Percentiles rank a stretch among this genome's conserved stretches.
Conservation (phyloP, 2,113 vertebrate species). For the Seriola rivoliana region DNA sequence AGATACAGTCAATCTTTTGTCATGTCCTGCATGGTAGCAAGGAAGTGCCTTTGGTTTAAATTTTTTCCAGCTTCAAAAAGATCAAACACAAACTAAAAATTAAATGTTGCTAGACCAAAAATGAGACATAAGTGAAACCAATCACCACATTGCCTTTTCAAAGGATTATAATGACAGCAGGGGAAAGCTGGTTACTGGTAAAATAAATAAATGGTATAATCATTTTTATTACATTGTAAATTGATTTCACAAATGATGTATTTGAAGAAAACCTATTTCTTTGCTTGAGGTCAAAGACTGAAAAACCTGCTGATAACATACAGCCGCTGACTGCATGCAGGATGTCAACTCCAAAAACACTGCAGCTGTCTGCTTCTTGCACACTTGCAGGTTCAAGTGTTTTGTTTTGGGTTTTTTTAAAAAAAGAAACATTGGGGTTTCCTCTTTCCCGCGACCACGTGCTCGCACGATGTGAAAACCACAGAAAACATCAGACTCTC, state of each 20-base stretch:
- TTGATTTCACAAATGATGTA: constrained; percentile 61
- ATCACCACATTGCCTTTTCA: constrained; percentile 98
- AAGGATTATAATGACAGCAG: constrained; percentile 77
- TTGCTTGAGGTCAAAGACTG: constrained; percentile 54
- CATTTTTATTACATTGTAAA: constrained; percentile 64
- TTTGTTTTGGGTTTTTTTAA: not conserved
- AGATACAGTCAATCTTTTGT: constrained; percentile 86
- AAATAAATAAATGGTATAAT: constrained; percentile 61
- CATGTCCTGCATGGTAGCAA: constrained; percentile 93
- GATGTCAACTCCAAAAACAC: constrained; percentile 48
- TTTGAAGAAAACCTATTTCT: constrained; percentile 53
- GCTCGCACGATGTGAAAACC: constrained; percentile 26
- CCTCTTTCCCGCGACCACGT: constrained; percentile 3
- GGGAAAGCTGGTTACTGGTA: constrained; percentile 59
- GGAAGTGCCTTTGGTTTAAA: constrained; percentile 98
- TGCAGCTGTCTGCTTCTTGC: constrained; percentile 60
- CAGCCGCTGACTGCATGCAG: constrained; percentile 67
- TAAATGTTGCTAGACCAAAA: constrained; percentile 92
- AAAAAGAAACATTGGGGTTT: constrained; percentile 16
- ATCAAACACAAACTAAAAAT: constrained; percentile 82
- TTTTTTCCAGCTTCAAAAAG: constrained; percentile 94
- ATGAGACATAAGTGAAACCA: constrained; percentile 83
- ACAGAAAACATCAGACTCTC: constrained; percentile 21
- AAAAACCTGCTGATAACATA: constrained; percentile 43
- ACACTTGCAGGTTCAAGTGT: constrained; percentile 82